These are phyloP conservation scores for Schizotus pectinicornis DNA, from an alignment of 2,888 invertebrate species.

Conservation along the genomic window DNA sequence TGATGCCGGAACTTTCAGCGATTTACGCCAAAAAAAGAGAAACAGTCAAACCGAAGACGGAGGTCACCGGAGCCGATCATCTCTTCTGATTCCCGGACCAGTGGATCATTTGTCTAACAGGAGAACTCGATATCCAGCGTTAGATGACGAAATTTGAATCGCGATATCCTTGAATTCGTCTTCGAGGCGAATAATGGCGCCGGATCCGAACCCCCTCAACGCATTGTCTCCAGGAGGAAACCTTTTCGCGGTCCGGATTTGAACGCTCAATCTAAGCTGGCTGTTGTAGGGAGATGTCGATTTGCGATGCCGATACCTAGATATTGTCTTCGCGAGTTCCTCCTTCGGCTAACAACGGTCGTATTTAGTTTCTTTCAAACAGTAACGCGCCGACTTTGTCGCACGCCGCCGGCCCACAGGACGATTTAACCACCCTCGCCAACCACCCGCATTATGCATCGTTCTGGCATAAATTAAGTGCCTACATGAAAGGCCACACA, in stretches of 20 bases:
- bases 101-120: conserved; percentile 7
- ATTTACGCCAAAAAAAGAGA: too few relatives aligned
- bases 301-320: conserved; percentile 22
- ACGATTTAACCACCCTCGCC: too few relatives aligned
- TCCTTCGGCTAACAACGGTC: conserved; percentile 13
- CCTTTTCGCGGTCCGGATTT: conserved; percentile 25
- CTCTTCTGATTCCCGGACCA: not conserved
- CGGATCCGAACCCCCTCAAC: conserved; percentile 4
- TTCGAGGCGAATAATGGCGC: conserved; percentile 5
- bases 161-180: conserved; percentile 10
- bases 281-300: conserved; percentile 26
- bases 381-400: conserved; percentile 13
- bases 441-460: too few relatives aligned
- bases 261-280: conserved; percentile 23
- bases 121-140: conserved; percentile 1
- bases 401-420: not conserved
- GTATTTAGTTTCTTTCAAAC: conserved; percentile 24
- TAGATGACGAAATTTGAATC: conserved; percentile 5
- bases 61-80: not conserved
- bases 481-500: too few relatives aligned
- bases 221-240: conserved; percentile 17
- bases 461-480: too few relatives aligned
- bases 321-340: conserved; percentile 21
- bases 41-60: too few relatives aligned
- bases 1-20: too few relatives aligned